A percentile compares a stretch with the other conserved stretches of the same genome.
These are phyloP conservation scores for Halocaridina rubra DNA, from an alignment of 2,888 invertebrate genomes.

Conservation along the genomic window DNA sequence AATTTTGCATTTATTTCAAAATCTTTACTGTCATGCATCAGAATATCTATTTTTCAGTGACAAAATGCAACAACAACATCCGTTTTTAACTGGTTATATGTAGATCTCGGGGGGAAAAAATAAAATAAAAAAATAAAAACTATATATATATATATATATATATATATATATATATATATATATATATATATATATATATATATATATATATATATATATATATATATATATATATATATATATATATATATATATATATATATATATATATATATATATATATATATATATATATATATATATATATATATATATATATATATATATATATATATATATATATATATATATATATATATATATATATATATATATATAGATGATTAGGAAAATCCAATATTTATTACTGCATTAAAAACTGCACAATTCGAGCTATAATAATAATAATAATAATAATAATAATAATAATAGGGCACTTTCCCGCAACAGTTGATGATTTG, in stretches of 20 bases:
- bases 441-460: too few relatives aligned
- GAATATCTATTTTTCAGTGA: too few relatives aligned
- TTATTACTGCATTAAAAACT: neutral
- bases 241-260: slow-evolving; percentile 13
- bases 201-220: slow-evolving; percentile 15
- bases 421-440: neutral
- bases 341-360: neutral
- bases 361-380: neutral
- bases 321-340: neutral
- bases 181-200: slow-evolving; percentile 23
- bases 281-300: slow-evolving; percentile 21
- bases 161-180: slow-evolving; percentile 21
- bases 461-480: too few relatives aligned
- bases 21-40: too few relatives aligned
- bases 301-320: slow-evolving; percentile 13
- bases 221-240: slow-evolving; percentile 10
- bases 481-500: too few relatives aligned
- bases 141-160: slow-evolving; percentile 18
- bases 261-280: slow-evolving; percentile 19
- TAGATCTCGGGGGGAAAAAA: too few relatives aligned
- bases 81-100: too few relatives aligned
- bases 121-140: neutral
- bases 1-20: too few relatives aligned
- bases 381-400: neutral
- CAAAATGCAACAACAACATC: too few relatives aligned